phyloP scores from a whole-genome alignment of 53 echinoderm and acorn worm genomes.

The Echinometra lucunter region DNA sequence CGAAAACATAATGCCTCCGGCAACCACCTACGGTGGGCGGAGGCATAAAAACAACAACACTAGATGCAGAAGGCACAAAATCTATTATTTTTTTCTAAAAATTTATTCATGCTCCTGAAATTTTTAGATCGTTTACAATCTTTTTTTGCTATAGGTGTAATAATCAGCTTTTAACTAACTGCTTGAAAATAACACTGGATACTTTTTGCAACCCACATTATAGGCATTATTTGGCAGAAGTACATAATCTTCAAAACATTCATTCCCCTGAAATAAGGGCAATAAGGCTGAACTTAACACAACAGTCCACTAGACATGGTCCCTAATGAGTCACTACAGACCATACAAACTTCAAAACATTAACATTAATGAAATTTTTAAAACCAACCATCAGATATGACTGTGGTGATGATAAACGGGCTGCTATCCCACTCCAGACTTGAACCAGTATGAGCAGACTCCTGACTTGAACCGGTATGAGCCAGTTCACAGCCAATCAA shows the following conservation, averaged over 20 bases:
- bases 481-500: slow-evolving; percentile 65
- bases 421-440: neutral
- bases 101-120: neutral
- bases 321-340: too few relatives aligned
- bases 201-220: too few relatives aligned
- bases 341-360: too few relatives aligned
- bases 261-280: neutral
- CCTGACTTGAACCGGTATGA: slow-evolving; percentile 10
- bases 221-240: neutral
- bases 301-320: too few relatives aligned
- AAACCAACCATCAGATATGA: slow-evolving; percentile 40
- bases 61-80: neutral
- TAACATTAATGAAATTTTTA: neutral
- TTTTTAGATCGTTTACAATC: neutral
- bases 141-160: neutral
- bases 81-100: neutral
- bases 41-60: too few relatives aligned
- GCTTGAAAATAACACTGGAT: too few relatives aligned
- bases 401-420: slow-evolving; percentile 38
- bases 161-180: neutral
- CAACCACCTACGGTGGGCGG: too few relatives aligned
- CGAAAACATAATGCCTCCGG: too few relatives aligned
- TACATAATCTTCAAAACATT: neutral
- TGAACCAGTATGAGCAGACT: slow-evolving; percentile 8
- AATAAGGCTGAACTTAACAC: neutral